phyloP scores from a whole-genome alignment of 2,888 invertebrate species.

The Zaprionus lineosus region DNA sequence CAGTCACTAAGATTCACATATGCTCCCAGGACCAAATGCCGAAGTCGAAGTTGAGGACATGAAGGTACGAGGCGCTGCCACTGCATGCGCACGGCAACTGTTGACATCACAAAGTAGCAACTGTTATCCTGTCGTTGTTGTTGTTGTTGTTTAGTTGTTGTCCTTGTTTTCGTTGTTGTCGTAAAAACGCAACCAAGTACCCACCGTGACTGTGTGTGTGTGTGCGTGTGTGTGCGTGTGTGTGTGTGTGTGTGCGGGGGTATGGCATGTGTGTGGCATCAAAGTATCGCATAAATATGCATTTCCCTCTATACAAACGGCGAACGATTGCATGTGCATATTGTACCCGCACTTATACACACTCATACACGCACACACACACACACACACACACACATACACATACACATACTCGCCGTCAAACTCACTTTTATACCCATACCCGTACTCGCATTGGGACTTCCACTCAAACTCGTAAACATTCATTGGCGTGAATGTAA shows the following conservation, averaged over 20 bases:
- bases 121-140: slow-evolving; percentile 35
- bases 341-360: slow-evolving; percentile 6
- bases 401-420: not conserved
- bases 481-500: slow-evolving; percentile 49
- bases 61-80: not conserved
- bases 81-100: slow-evolving; percentile 48
- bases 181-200: slow-evolving; percentile 27
- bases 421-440: not conserved
- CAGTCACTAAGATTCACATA: too few relatives aligned
- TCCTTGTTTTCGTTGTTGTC: slow-evolving; percentile 48
- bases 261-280: not conserved
- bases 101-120: slow-evolving; percentile 67
- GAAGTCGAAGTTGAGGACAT: too few relatives aligned
- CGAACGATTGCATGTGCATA: slow-evolving; percentile 53
- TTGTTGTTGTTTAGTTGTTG: slow-evolving; percentile 39
- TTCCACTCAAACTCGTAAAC: slow-evolving; percentile 5
- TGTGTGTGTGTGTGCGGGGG: slow-evolving; percentile 2
- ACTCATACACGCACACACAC: not conserved
- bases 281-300: slow-evolving; percentile 60
- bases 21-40: too few relatives aligned
- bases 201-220: slow-evolving; percentile 5
- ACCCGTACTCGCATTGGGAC: not conserved
- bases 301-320: slow-evolving; percentile 51
- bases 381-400: not conserved
- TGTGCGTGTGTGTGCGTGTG: not conserved